phyloP scores from a whole-genome alignment of 1,140 invertebrate genomes.

The Cydia strobilella region DNA sequence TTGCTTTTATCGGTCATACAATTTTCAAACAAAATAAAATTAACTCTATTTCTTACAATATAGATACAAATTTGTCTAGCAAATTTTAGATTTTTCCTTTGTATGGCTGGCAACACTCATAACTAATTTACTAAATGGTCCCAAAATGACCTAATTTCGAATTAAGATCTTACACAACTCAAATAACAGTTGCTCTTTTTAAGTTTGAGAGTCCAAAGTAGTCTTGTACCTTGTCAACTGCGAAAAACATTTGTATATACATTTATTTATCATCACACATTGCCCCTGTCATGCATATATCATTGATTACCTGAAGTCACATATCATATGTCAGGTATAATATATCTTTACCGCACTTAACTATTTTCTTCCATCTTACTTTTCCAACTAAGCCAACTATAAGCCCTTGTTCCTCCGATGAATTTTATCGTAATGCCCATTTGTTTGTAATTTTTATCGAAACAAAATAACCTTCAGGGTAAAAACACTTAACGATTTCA shows the following conservation, averaged over 20 bases:
- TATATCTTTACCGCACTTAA: conserved; percentile 16
- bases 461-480: neutral
- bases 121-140: no score
- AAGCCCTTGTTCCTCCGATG: neutral
- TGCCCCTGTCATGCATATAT: conserved; percentile 31
- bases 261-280: conserved; percentile 5
- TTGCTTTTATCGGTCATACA: no score
- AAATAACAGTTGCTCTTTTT: neutral
- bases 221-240: neutral
- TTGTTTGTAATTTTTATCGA: neutral
- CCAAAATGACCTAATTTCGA: no score
- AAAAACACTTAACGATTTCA: neutral
- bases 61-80: no score
- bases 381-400: neutral
- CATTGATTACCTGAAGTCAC: conserved; percentile 30
- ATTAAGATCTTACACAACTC: no score
- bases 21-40: no score
- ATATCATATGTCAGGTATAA: conserved; percentile 21
- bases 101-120: no score
- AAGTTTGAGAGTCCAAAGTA: neutral
- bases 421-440: neutral
- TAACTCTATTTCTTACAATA: no score
- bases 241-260: neutral
- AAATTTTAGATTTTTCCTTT: no score
- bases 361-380: neutral